Evolutionary conservation across 2,888 invertebrate species (phyloP).

Genomic region (Campopleginae sp.): DNA sequence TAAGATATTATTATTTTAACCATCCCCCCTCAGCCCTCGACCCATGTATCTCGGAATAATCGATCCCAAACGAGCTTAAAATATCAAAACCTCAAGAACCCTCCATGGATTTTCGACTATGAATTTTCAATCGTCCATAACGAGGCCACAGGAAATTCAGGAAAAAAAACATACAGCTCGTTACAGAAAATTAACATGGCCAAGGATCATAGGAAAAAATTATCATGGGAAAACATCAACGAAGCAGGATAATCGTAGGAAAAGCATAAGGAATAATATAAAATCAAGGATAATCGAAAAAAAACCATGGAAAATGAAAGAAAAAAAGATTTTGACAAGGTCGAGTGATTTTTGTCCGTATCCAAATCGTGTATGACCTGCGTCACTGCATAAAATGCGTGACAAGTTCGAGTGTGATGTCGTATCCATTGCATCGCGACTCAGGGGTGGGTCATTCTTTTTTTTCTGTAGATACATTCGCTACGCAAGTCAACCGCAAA

Average conservation of each 20-base stretch:
- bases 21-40: slow-evolving; percentile 8
- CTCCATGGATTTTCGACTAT: slow-evolving; percentile 27
- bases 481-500: slow-evolving; percentile 84
- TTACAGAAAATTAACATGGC: not conserved
- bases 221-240: not conserved
- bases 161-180: not conserved
- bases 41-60: slow-evolving; percentile 62
- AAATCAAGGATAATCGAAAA: slow-evolving; percentile 37
- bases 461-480: slow-evolving; percentile 76
- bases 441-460: slow-evolving; percentile 64
- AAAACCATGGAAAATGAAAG: slow-evolving; percentile 31
- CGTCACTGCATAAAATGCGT: slow-evolving; percentile 12
- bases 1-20: slow-evolving; percentile 55
- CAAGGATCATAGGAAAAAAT: not conserved
- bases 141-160: not conserved
- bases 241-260: not conserved
- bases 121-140: slow-evolving; percentile 17
- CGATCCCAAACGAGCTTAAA: slow-evolving; percentile 45
- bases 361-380: slow-evolving; percentile 30
- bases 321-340: slow-evolving; percentile 30
- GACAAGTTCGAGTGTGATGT: slow-evolving; percentile 48
- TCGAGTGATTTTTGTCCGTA: slow-evolving; percentile 49
- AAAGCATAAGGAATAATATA: not conserved
- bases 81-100: slow-evolving; percentile 45
- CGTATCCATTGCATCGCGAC: slow-evolving; percentile 66